These are phyloP conservation scores for Syngnathus rostellatus DNA, from an alignment of 2,797 vertebrate species.

Conservation along the genomic window DNA sequence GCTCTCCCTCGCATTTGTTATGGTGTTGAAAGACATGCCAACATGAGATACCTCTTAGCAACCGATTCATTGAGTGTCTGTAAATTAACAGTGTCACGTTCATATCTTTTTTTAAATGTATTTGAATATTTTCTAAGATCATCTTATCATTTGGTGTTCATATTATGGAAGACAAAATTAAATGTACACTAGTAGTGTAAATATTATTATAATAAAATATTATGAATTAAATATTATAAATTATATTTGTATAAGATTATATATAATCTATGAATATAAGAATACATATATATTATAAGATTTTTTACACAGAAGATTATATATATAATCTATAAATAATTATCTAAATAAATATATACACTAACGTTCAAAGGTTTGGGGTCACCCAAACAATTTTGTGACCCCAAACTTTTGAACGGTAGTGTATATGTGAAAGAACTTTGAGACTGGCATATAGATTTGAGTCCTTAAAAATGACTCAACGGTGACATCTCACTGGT, in stretches of 20 bases:
- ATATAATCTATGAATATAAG: too few relatives aligned
- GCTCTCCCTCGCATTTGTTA: neutral
- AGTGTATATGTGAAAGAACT: neutral
- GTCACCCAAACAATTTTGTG: too few relatives aligned
- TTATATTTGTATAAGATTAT: too few relatives aligned
- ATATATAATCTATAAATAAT: too few relatives aligned
- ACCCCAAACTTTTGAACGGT: too few relatives aligned
- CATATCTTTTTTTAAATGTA: neutral
- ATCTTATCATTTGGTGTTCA: neutral
- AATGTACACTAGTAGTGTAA: too few relatives aligned
- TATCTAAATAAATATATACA: too few relatives aligned
- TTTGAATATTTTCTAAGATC: neutral
- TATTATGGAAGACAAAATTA: neutral
- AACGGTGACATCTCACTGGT: neutral
- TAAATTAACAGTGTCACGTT: neutral
- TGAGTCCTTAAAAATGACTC: neutral
- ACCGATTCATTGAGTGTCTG: neutral
- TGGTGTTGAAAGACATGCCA: neutral
- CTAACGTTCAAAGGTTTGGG: too few relatives aligned
- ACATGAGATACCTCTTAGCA: neutral
- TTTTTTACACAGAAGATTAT: too few relatives aligned
- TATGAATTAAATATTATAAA: too few relatives aligned
- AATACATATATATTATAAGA: too few relatives aligned
- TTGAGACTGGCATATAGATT: neutral
- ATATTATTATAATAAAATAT: too few relatives aligned